Percentiles rank a stretch among this genome's conserved stretches.
Evolutionary conservation across 1,140 invertebrate species (phyloP).

Genomic region (Gyrodactylus salaris): DNA sequence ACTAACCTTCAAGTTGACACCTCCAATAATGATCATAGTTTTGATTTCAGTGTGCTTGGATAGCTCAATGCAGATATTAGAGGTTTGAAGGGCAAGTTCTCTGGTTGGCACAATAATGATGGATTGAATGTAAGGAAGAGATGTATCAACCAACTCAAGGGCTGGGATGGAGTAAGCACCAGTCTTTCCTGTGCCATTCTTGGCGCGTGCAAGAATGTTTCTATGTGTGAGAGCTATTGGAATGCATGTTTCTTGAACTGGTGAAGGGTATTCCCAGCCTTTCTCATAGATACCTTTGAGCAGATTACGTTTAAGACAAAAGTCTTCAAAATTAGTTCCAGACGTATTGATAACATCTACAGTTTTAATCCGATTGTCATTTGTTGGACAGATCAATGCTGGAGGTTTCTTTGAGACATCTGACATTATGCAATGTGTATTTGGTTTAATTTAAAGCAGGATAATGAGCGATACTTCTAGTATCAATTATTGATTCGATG

Average conservation of each 20-base stretch:
- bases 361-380: slow-evolving; percentile 3
- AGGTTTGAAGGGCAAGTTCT: slow-evolving; percentile 90
- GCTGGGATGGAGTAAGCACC: slow-evolving; percentile 52
- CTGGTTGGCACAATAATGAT: slow-evolving; percentile 89
- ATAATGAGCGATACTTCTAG: too few relatives aligned
- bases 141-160: slow-evolving; percentile 2
- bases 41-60: slow-evolving; percentile 35
- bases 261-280: slow-evolving; percentile 50
- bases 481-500: too few relatives aligned
- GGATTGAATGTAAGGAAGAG: slow-evolving; percentile 31
- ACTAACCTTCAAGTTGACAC: slow-evolving; percentile 78
- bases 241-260: slow-evolving; percentile 67
- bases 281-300: slow-evolving; percentile 7
- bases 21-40: slow-evolving; percentile 93
- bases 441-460: too few relatives aligned
- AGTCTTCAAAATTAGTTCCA: slow-evolving; percentile 5
- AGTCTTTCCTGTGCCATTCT: slow-evolving; percentile 79
- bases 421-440: neutral
- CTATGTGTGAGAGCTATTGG: slow-evolving; percentile 62
- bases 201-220: slow-evolving; percentile 52
- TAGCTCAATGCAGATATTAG: slow-evolving; percentile 92
- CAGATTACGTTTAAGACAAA: slow-evolving; percentile 4
- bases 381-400: neutral
- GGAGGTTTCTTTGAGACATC: neutral
- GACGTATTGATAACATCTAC: slow-evolving; percentile 5